Evolutionary conservation across 2,888 invertebrate species (phyloP), one percentile per base, ranked within the genome.

Genomic region (Agrotis segetum): DNA sequence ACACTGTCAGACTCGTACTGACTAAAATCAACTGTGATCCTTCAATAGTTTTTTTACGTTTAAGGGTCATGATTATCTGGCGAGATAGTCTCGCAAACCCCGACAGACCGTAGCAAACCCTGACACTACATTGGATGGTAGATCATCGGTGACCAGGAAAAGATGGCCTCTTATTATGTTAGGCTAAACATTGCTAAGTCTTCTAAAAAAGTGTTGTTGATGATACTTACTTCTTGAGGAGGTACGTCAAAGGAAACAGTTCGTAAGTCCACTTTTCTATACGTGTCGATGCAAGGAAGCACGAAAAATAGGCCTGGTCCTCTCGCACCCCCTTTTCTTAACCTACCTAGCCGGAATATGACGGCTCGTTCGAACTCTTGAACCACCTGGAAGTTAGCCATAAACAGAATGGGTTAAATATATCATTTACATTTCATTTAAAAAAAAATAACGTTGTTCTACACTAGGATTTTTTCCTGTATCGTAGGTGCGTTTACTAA

Each of bases 181-280:
- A n/a, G n/a, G n/a, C n/a, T n/a, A n/a, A n/a, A n/a, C n/a, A n/a
- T n/a, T n/a, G n/a, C n/a, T n/a, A n/a, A n/a, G n/a, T n/a, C n/a
- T n/a, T n/a, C n/a, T n/a, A n/a, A n/a, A n/a, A n/a, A n/a, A n/a
- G n/a, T n/a, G n/a, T n/a, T n/a, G n/a, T n/a, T n/a, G 21, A 17
- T 19, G 40, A 19, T 11, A 85, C 87, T 87, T 92, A 99, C 99
- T 97, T 99, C 99, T 96, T 99, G 99, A 0, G 99, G 99, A 58
- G 99, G 99, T 0, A 99, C 99, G 94, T 99, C 99, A 90, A 99
- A 99, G 0, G 99, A 99, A 0, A 99, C 98, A 0, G 99, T 99
- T 78, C 99, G 97, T 71, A 99, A 96, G 93, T 99, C 99, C 55
- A 99, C 98, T 93, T 98, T 99, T 71, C 98, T 97, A 92, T 99